Percentiles rank a stretch among this genome's conserved stretches.
Evolutionary conservation across 1,140 invertebrate species (phyloP).

Genomic region (Palaemon carinicauda): DNA sequence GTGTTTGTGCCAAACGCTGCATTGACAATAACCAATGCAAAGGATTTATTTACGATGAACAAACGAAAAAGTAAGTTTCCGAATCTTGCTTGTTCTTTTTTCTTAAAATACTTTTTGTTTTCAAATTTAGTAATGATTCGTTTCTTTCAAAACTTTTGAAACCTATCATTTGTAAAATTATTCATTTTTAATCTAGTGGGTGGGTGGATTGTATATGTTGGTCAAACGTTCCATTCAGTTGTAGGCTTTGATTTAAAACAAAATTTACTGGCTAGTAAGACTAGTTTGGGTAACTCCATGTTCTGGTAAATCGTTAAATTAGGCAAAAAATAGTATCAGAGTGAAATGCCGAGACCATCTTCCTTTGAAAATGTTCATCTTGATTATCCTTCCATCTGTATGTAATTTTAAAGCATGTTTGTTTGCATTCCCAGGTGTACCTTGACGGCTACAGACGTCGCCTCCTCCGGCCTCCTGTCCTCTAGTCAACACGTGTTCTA

Average conservation of each 20-base stretch:
- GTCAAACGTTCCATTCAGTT: not conserved
- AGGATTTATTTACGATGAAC: conserved; percentile 27
- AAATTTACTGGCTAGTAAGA: too few relatives aligned
- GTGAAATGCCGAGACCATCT: too few relatives aligned
- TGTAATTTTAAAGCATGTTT: too few relatives aligned
- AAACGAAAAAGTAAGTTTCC: conserved; percentile 20
- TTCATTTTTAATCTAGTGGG: not conserved
- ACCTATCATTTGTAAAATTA: not conserved
- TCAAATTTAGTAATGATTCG: too few relatives aligned
- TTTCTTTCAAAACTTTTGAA: not conserved
- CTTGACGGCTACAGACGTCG: conserved; percentile 27
- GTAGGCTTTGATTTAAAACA: too few relatives aligned
- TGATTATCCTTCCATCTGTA: too few relatives aligned
- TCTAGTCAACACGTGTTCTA: conserved; percentile 41
- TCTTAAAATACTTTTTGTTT: too few relatives aligned
- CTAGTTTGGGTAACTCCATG: too few relatives aligned
- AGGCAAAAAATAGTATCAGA: too few relatives aligned
- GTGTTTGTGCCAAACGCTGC: conserved; percentile 45
- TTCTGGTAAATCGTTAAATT: too few relatives aligned
- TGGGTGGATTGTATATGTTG: not conserved
- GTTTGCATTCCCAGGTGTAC: conserved; percentile 4
- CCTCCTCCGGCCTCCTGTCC: not conserved
- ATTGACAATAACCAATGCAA: conserved; percentile 17
- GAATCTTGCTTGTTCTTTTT: too few relatives aligned
- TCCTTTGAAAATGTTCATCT: too few relatives aligned